Conservation (phyloP, 2,113 vertebrate species). For the Nyctereutes procyonoides region DNA sequence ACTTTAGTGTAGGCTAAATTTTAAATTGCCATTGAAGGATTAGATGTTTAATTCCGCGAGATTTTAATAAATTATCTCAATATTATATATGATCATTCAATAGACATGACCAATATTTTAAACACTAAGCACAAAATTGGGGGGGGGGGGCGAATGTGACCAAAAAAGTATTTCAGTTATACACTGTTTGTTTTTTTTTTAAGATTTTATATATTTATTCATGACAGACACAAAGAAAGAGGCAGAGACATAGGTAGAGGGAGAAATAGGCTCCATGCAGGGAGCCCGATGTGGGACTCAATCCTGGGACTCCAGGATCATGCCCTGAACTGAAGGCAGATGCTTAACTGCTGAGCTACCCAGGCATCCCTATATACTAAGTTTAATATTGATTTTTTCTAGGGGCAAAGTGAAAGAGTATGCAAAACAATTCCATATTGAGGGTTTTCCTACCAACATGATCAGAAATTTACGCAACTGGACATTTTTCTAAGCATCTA, state of each 20-base stretch:
- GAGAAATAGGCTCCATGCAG: too few species aligned
- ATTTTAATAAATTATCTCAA: slow-evolving; percentile 20
- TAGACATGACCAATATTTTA: background rate
- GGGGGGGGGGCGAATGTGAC: background rate
- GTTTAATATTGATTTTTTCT: background rate
- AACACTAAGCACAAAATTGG: background rate
- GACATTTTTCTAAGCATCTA: background rate
- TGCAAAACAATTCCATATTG: background rate
- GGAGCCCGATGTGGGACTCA: too few species aligned
- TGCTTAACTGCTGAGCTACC: too few species aligned
- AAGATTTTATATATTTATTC: too few species aligned
- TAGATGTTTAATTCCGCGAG: background rate
- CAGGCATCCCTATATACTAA: background rate
- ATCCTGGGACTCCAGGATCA: too few species aligned
- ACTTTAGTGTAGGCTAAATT: background rate
- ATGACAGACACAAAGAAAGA: too few species aligned
- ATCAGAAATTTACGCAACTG: background rate
- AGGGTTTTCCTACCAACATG: background rate
- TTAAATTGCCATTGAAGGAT: background rate
- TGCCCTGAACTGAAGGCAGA: too few species aligned
- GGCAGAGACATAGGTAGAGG: too few species aligned
- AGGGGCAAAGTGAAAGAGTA: background rate
- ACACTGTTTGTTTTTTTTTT: background rate
- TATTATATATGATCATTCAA: background rate
- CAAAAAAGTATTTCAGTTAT: background rate